These are phyloP conservation scores for Craterocephalus amniculus DNA, from an alignment of 2,797 vertebrate genomes.

Conservation along the genomic window DNA sequence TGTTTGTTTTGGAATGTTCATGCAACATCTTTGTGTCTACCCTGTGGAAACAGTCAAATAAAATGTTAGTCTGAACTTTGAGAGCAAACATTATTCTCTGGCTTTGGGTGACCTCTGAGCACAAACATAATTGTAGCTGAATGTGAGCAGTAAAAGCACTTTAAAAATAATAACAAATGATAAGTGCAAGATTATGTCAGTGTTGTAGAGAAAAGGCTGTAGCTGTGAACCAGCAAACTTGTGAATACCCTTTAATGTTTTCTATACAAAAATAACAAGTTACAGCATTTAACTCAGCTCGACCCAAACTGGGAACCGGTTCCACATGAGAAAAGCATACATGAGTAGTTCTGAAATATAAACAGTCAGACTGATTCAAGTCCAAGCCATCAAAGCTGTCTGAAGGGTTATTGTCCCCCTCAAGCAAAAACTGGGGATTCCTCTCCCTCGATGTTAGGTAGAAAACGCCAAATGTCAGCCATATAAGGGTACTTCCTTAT, in stretches of 20 bases:
- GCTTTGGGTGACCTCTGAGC: conserved; percentile 29
- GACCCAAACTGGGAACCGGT: background rate
- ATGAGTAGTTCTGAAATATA: background rate
- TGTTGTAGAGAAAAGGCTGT: background rate
- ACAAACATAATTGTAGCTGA: conserved; percentile 28
- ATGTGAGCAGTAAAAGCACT: conserved; percentile 2
- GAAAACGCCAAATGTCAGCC: conserved; percentile 36
- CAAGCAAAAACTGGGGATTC: conserved; percentile 9
- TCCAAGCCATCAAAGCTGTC: background rate
- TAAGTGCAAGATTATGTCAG: background rate
- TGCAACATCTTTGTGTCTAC: conserved; percentile 30
- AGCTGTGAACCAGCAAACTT: too few relatives aligned
- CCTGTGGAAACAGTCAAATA: conserved; percentile 50
- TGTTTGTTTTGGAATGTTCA: conserved; percentile 47
- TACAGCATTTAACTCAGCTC: background rate
- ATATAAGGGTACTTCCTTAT: conserved; percentile 70
- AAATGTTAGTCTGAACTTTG: conserved; percentile 70
- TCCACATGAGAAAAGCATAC: background rate
- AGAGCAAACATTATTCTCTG: conserved; percentile 58
- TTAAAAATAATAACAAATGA: too few relatives aligned
- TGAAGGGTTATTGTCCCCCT: background rate
- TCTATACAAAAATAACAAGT: background rate
- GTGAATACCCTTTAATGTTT: background rate
- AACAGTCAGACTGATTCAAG: background rate
- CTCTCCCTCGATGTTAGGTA: conserved; percentile 32